These are phyloP conservation scores for Anoura caudifer DNA, from an alignment of 2,113 vertebrate genomes.

Conservation along the genomic window DNA sequence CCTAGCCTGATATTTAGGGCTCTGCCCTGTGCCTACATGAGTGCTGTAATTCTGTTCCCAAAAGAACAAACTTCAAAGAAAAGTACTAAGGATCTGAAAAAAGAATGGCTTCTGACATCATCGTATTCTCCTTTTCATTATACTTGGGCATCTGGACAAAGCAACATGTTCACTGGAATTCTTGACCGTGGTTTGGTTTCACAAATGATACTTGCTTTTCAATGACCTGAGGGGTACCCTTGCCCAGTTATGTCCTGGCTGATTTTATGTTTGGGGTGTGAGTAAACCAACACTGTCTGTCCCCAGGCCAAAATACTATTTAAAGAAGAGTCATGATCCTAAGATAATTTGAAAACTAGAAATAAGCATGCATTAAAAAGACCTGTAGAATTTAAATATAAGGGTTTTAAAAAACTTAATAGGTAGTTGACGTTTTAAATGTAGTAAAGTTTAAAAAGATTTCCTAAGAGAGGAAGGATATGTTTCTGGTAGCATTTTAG, in stretches of 20 bases:
- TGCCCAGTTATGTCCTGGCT: neutral
- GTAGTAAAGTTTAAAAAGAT: neutral
- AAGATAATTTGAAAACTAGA: slow-evolving; percentile 7
- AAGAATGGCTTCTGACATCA: neutral
- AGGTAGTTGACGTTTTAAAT: neutral
- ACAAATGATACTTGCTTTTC: neutral
- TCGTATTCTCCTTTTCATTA: neutral
- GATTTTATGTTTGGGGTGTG: neutral
- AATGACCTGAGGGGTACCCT: neutral
- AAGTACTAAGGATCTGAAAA: neutral
- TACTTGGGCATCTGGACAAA: neutral
- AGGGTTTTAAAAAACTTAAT: neutral
- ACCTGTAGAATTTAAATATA: neutral
- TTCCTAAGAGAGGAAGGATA: neutral
- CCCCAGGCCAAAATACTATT: neutral
- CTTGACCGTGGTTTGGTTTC: neutral
- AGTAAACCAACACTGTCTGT: neutral
- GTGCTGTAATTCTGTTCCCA: neutral
- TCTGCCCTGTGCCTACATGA: neutral
- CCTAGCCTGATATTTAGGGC: neutral
- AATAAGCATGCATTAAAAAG: neutral
- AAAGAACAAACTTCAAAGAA: neutral
- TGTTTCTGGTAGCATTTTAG: neutral
- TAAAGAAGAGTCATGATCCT: slow-evolving; percentile 33
- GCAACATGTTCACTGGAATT: neutral